Base-by-base conservation (phyloP, 2,797 vertebrate species). In the Zenarchopterus dispar region DNA sequence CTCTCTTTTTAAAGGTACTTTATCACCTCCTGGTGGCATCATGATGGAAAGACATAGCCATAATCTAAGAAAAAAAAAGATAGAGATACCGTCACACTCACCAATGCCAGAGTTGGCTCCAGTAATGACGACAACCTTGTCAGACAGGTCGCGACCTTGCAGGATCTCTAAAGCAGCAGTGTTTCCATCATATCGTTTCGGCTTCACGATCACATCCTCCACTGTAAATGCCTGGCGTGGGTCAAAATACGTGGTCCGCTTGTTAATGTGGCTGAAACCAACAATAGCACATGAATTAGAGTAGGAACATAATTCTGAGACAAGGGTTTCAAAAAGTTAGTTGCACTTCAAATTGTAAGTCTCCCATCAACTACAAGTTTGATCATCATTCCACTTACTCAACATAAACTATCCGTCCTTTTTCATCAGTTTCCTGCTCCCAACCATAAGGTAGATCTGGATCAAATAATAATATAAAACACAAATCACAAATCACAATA, bases 361-460 rank as follows among this genome's bases (percentile, higher is more conserved):
- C 28, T 8, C 5, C 28, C 28, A 28, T 28, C 28, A 28, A 6
- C 4, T 28, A 28, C 5, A 7, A 28, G 4, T 28, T 17, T 0
- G 9, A 58, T 10, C 5, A n/a, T 54, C 5, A 36, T 0, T 71
- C 17, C 47, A 97, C 98, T 96, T 92, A 99, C 98, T 99, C 98
- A 8, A 97, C 95, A 89, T 97, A 99, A 91, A 96, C 89, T 13
- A 94, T 88, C 79, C 96, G 96, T 62, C 97, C 97, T 1, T 96
- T 98, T 78, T 94, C 95, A 84, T 99, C 96, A 0, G 92, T 95
- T 88, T 99, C 97, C 84, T 99, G 96, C 66, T 99, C 97, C 98
- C 98, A 99, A 44, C 98, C 98, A 56, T 99, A 99, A 0, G 97
- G 98, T 62, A 99, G 85, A 90, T 95, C 98, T 99, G 84, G n/a